phyloP scores from a whole-genome alignment of 2,797 vertebrate species.

The Microhierax caerulescens region DNA sequence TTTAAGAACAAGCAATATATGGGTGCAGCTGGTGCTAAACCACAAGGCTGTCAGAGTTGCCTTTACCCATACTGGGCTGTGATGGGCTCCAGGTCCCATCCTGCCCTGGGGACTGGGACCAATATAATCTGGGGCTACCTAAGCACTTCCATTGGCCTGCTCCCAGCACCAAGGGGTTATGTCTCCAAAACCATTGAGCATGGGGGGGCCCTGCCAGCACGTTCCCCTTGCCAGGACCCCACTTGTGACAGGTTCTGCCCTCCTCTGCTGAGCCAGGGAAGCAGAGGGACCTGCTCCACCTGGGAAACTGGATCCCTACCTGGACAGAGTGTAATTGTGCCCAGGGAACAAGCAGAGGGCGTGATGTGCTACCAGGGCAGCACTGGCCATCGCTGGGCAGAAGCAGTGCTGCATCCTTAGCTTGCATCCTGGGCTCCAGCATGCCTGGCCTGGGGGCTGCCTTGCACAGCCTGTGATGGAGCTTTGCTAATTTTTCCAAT shows the following conservation, averaged over 20 bases:
- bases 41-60: background rate
- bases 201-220: background rate
- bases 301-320: background rate
- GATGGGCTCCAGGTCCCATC: background rate
- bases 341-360: background rate
- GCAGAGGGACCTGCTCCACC: background rate
- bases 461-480: background rate
- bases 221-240: background rate
- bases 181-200: background rate
- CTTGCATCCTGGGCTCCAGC: background rate
- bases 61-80: background rate
- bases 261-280: background rate
- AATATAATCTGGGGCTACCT: background rate
- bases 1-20: background rate
- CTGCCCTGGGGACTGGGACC: background rate
- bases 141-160: rapidly evolving
- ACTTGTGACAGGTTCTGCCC: background rate
- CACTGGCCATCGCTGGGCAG: background rate
- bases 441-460: background rate
- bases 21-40: background rate
- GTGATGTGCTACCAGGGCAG: background rate
- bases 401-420: background rate
- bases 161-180: background rate
- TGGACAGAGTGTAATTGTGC: background rate
- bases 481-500: background rate